Percentiles rank a stretch among this genome's conserved stretches.
These are phyloP conservation scores for Theocolax elegans DNA, from an alignment of 1,140 invertebrate species.

Conservation along the genomic window DNA sequence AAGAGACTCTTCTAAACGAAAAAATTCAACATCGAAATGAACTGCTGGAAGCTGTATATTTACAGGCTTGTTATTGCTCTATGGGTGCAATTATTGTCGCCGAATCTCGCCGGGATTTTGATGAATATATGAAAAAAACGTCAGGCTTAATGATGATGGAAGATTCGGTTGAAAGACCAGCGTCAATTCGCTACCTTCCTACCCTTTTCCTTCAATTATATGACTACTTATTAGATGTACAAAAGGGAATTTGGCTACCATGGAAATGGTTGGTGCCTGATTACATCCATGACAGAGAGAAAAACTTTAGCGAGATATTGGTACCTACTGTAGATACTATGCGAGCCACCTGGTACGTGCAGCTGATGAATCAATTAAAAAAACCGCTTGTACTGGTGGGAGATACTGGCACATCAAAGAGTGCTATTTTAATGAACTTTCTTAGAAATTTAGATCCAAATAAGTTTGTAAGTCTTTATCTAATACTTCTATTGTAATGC, in stretches of 20 bases:
- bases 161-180: constrained; percentile 73
- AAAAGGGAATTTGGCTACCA: constrained; percentile 82
- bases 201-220: constrained; percentile 75
- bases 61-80: constrained; percentile 83
- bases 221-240: constrained; percentile 83
- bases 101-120: constrained; percentile 78
- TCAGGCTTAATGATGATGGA: constrained; percentile 76
- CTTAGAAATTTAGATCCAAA: constrained; percentile 76
- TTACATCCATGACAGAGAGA: constrained; percentile 78
- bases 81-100: constrained; percentile 81
- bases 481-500: constrained; percentile 56
- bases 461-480: constrained; percentile 72
- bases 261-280: constrained; percentile 82
- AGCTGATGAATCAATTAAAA: constrained; percentile 81
- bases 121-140: constrained; percentile 82
- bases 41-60: constrained; percentile 59
- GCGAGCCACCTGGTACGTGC: constrained; percentile 80
- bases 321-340: constrained; percentile 91
- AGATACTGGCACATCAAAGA: constrained; percentile 91
- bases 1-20: constrained; percentile 35
- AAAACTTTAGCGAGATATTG: constrained; percentile 83
- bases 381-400: constrained; percentile 86
- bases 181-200: constrained; percentile 77
- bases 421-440: constrained; percentile 86
- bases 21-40: constrained; percentile 47